phyloP scores from a whole-genome alignment of 2,797 vertebrate species.

The Parambassis ranga region DNA sequence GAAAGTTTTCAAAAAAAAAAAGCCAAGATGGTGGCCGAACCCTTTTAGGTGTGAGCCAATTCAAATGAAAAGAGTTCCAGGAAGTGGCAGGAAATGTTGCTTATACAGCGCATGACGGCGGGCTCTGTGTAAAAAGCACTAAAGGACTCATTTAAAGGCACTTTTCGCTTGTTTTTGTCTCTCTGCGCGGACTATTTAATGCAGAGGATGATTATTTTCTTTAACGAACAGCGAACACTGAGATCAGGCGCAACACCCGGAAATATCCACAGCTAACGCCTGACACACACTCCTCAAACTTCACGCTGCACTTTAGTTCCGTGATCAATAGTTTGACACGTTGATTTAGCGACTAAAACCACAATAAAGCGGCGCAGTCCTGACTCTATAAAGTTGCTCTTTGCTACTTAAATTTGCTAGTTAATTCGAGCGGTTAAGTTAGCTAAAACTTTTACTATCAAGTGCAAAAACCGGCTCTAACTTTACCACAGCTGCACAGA shows the following conservation, averaged over 20 bases:
- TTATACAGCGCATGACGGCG: background rate
- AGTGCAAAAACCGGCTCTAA: background rate
- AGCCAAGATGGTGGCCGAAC: conserved; percentile 35
- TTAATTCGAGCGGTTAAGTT: background rate
- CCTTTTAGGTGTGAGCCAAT: conserved; percentile 29
- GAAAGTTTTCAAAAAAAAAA: background rate
- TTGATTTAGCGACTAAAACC: background rate
- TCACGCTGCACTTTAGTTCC: background rate
- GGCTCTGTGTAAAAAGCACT: background rate
- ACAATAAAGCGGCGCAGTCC: rapidly evolving
- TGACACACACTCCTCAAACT: background rate
- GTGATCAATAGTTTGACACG: background rate
- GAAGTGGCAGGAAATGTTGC: conserved; percentile 57
- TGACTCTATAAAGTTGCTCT: background rate
- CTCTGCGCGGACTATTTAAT: background rate
- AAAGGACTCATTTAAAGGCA: too few species aligned
- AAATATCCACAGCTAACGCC: conserved; percentile 41
- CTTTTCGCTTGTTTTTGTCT: background rate
- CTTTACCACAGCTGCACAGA: rapidly evolving
- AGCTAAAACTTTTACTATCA: background rate
- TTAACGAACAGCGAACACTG: conserved; percentile 13
- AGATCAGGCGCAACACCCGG: conserved; percentile 50
- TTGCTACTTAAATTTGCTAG: background rate
- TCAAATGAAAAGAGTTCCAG: conserved; percentile 55
- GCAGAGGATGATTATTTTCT: background rate